A percentile compares a stretch with the other conserved stretches of the same genome.
These are phyloP conservation scores for Pseudolaguvia tuberculata DNA, from an alignment of 2,113 vertebrate species.

Conservation along the genomic window DNA sequence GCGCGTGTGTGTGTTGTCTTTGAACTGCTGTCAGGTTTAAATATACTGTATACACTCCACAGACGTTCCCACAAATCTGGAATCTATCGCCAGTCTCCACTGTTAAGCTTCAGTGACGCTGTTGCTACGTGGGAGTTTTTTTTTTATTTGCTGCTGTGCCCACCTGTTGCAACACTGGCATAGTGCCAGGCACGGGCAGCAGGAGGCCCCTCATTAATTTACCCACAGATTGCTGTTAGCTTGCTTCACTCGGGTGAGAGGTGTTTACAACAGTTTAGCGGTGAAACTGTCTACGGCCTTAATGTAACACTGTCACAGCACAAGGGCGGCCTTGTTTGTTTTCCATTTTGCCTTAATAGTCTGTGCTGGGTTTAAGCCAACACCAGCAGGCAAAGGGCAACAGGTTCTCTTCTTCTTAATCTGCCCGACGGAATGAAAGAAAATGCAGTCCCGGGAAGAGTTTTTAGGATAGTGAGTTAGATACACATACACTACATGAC, in stretches of 20 bases:
- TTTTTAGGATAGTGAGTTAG: slow-evolving; percentile 25
- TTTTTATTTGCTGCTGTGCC: slow-evolving; percentile 26
- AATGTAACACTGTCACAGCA: slow-evolving; percentile 56
- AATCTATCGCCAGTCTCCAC: slow-evolving; percentile 30
- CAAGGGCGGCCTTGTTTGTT: slow-evolving; percentile 53
- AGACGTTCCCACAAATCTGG: slow-evolving; percentile 36
- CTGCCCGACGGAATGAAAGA: background rate
- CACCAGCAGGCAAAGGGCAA: slow-evolving; percentile 69
- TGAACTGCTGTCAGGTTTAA: slow-evolving; percentile 62
- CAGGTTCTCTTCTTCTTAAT: slow-evolving; percentile 57
- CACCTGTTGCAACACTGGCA: slow-evolving; percentile 71
- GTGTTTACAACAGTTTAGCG: slow-evolving; percentile 66
- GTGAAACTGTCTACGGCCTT: slow-evolving; percentile 60
- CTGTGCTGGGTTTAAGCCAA: slow-evolving; percentile 66
- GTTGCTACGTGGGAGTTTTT: slow-evolving; percentile 23
- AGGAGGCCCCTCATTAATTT: slow-evolving; percentile 71
- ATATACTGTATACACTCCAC: slow-evolving; percentile 20
- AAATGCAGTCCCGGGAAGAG: slow-evolving; percentile 9
- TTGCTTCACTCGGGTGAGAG: slow-evolving; percentile 65
- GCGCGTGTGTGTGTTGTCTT: slow-evolving; percentile 57
- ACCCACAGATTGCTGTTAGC: slow-evolving; percentile 62
- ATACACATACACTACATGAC: background rate
- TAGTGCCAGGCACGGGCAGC: slow-evolving; percentile 63
- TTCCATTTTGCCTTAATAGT: slow-evolving; percentile 56
- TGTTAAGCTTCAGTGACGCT: slow-evolving; percentile 28